phyloP scores from a whole-genome alignment of 2,113 vertebrate genomes.

The Capreolus pygargus region DNA sequence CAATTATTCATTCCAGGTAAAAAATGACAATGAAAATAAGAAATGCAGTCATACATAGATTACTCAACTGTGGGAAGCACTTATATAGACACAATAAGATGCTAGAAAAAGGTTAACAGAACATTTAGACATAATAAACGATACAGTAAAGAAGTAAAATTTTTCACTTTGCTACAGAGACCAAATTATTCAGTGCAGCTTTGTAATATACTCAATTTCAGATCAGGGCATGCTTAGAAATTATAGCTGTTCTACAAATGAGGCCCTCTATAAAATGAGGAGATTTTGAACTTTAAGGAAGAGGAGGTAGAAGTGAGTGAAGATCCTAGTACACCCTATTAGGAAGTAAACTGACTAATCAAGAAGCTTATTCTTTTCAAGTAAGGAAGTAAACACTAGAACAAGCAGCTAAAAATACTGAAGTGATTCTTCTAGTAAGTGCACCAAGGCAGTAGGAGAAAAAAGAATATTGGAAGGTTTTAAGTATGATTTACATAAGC shows the following conservation, averaged over 20 bases:
- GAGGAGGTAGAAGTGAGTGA: background rate
- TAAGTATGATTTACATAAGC: background rate
- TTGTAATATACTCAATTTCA: background rate
- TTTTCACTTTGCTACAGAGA: background rate
- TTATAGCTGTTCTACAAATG: background rate
- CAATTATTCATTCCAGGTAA: background rate
- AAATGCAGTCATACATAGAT: background rate
- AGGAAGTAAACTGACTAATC: background rate
- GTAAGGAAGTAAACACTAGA: background rate
- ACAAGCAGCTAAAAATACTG: background rate
- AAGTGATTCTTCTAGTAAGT: background rate
- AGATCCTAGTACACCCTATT: background rate
- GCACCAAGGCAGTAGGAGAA: background rate
- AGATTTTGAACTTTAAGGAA: background rate
- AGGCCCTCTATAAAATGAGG: background rate
- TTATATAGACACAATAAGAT: background rate
- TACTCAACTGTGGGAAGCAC: background rate
- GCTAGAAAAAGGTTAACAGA: background rate
- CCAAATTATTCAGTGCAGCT: background rate
- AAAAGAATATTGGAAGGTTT: background rate
- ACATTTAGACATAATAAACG: background rate
- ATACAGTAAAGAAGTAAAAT: background rate
- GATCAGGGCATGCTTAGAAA: background rate
- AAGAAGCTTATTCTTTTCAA: background rate
- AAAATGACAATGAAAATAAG: slow-evolving; percentile 20